Evolutionary conservation across 2,113 vertebrate genomes (phyloP).

Genomic region (Nyctibius bracteatus): DNA sequence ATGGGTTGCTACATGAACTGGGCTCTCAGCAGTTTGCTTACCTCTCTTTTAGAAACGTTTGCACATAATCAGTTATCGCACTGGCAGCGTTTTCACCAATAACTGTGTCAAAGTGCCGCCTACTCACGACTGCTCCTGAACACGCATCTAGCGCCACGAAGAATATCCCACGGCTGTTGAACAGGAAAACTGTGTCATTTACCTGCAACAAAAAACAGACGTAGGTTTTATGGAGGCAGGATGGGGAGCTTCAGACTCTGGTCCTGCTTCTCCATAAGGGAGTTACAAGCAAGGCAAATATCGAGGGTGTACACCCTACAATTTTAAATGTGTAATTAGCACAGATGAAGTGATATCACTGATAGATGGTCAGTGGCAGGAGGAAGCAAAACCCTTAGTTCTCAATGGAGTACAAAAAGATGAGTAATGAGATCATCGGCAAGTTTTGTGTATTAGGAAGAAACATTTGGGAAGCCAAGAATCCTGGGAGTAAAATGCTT

Average conservation of each 20-base stretch:
- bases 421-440: not conserved
- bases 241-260: not conserved
- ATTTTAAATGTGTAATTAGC: not conserved
- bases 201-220: slow-evolving; percentile 47
- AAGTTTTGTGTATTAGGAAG: not conserved
- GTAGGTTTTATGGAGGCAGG: not conserved
- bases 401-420: not conserved
- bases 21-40: slow-evolving; percentile 9
- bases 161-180: slow-evolving; percentile 18
- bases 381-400: not conserved
- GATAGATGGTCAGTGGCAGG: not conserved
- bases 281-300: not conserved
- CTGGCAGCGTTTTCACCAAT: not conserved
- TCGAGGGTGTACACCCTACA: not conserved
- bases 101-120: slow-evolving; percentile 19
- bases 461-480: not conserved
- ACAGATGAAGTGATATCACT: not conserved
- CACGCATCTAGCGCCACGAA: slow-evolving; percentile 12
- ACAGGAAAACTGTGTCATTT: slow-evolving; percentile 18
- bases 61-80: slow-evolving; percentile 18
- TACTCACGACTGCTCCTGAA: slow-evolving; percentile 5
- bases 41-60: slow-evolving; percentile 51
- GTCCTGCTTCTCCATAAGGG: not conserved
- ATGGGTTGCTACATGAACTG: not conserved
- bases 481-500: not conserved